A percentile compares a stretch with the other conserved stretches of the same genome.
These are phyloP conservation scores for Cantharis rustica DNA, from an alignment of 2,888 invertebrate genomes.

Conservation along the genomic window DNA sequence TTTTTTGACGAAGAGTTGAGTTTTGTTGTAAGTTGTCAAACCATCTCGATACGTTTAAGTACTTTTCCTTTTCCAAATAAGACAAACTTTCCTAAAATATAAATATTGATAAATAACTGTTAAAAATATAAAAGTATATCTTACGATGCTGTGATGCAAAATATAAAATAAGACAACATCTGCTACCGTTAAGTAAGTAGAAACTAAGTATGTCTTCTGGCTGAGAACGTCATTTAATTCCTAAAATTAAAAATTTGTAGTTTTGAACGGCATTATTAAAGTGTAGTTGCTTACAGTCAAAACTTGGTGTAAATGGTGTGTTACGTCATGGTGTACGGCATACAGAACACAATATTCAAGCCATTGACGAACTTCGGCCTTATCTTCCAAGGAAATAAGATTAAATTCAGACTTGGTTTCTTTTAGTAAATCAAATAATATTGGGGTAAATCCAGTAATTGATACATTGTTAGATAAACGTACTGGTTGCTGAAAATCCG, in stretches of 20 bases:
- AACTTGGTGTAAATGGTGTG: conserved; percentile 34
- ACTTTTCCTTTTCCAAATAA: conserved; percentile 69
- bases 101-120: conserved; percentile 34
- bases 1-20: conserved; percentile 62
- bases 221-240: conserved; percentile 63
- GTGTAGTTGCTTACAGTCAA: conserved; percentile 40
- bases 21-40: conserved; percentile 77
- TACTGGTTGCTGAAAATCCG: conserved; percentile 39
- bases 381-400: conserved; percentile 34
- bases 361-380: conserved; percentile 50
- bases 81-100: conserved; percentile 66
- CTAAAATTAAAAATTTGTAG: conserved; percentile 46
- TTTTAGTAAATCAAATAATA: conserved; percentile 44
- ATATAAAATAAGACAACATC: conserved; percentile 73
- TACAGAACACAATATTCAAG: conserved; percentile 51
- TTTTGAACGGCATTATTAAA: neutral
- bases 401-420: conserved; percentile 38
- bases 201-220: conserved; percentile 63
- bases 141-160: conserved; percentile 70
- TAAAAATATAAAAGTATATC: conserved; percentile 33
- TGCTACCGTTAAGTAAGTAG: conserved; percentile 64
- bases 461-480: conserved; percentile 39
- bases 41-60: conserved; percentile 76
- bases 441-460: conserved; percentile 45
- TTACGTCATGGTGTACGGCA: conserved; percentile 26